Evolutionary conservation across 2,888 invertebrate species (phyloP).

Genomic region (Caenorhabditis sp.): DNA sequence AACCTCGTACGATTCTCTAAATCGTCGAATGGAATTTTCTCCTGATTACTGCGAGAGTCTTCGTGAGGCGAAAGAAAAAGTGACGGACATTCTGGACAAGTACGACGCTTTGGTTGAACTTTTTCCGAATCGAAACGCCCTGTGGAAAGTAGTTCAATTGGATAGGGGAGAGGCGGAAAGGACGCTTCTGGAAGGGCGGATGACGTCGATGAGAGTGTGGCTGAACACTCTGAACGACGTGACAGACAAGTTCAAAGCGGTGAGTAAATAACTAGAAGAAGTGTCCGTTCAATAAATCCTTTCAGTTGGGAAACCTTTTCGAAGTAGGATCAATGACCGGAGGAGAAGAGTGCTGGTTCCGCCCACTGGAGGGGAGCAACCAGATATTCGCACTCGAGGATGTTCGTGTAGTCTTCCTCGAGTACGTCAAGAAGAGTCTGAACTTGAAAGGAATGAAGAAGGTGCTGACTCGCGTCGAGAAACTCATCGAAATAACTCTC

Average conservation of each 20-base stretch:
- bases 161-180: constrained; percentile 23
- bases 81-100: constrained; percentile 36
- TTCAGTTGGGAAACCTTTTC: constrained; percentile 53
- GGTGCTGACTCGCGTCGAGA: constrained; percentile 87
- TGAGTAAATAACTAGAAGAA: too few species aligned
- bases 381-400: constrained; percentile 43
- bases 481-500: constrained; percentile 79
- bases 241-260: constrained; percentile 32
- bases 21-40: constrained; percentile 42
- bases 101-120: constrained; percentile 41
- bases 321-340: constrained; percentile 45
- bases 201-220: constrained; percentile 83
- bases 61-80: constrained; percentile 24
- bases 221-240: constrained; percentile 86
- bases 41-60: constrained; percentile 48
- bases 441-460: constrained; percentile 83
- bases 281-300: too few species aligned
- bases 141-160: constrained; percentile 26
- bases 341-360: constrained; percentile 47
- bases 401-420: constrained; percentile 48
- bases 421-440: constrained; percentile 58
- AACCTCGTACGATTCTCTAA: constrained; percentile 20
- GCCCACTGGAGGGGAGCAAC: constrained; percentile 42
- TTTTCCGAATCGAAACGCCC: constrained; percentile 34
- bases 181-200: constrained; percentile 13